Base-by-base conservation (phyloP, 92 coral and sea anemone genomes). In the Diadumene lineata region DNA sequence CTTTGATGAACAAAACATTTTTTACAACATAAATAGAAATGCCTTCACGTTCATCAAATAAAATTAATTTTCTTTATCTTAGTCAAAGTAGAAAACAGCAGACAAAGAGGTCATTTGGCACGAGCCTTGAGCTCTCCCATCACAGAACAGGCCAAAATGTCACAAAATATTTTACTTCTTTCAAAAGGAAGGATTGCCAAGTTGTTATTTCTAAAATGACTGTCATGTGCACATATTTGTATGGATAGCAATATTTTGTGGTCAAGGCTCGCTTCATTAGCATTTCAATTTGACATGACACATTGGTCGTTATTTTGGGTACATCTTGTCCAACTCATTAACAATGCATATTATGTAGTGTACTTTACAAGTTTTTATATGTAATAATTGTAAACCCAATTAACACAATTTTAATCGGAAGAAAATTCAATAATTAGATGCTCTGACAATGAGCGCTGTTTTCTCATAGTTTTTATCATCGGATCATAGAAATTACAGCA, bases 241-340 rank as follows among this genome's bases (percentile, higher is more conserved):
- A n/a, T 44, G 65, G 75, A 70, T 70, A 51, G 55, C 15, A 23
- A 58, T 53, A 50, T 46, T 69, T 70, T 70, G 31, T 48, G 55
- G 34, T 11, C 31, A 30, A 55, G 55, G 23, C 51, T 19, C 19
- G 27, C n/a, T 10, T 64, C 64, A 70, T 70, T 70, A 70, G 64
- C 46, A 46, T 25, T 56, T 68, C 74, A 68, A 68, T 68, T 48
- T 17, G 55, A 70, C 29, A 46, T 70, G 75, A 70, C 75, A 75
- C 77, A 64, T 15, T 43, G 29, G 25, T 60, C 74, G 83, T 70
- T 86, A 86, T 86, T 86, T 71, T 76, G 72, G 86, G 66, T 16
- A 32, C 63, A 69, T 79, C 82, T 67, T 85, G n/a, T 48, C 83
- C 63, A 73, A 72, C 79, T 79, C 92, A 89, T 84, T 88, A 91